Evolutionary conservation across 1,140 invertebrate species (phyloP), one percentile per base, ranked within the genome.

Genomic region (Aethina tumida): DNA sequence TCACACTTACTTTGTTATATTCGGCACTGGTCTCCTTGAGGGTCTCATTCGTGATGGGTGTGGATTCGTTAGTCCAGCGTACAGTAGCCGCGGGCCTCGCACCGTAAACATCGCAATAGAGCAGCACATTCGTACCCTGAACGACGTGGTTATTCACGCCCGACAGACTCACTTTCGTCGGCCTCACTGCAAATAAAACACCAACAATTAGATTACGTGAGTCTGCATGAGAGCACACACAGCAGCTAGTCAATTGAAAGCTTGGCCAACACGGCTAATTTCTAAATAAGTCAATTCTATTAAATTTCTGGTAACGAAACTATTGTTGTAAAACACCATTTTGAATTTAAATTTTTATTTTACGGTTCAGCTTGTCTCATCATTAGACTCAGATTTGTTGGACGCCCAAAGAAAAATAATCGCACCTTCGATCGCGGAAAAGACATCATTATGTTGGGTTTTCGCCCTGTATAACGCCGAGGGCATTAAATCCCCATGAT

Each of bases 61-160:
- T 53, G 0, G 82, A 79, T 6, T 77, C 73, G 53, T 90, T 90
- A 64, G 74, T 85, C 87, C 87, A 93, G 19, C 81, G 79, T 25
- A 91, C 69, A 49, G 77, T 78, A 2, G 87, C 87, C 1, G 84
- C 73, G 1, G 88, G 89, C 25, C 81, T 68, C 1, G 86, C 86
- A 0, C 83, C 85, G 21, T 70, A 68, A 1, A 86, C 74, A 38
- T 71, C 66, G 58, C 89, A 93, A 53, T 77, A 71, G 16, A 92
- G 69, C 13, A 78, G 70, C 12, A 91, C 78, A 43, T 77, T 74
- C 7, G 74, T 79, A 13, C 84, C 86, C 53, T 86, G 79, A 4
- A 80, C 73, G 5, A 81, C 81, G 50, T 86, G 78, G 35, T 73
- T 70, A 9, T 79, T 74, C 12, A 81, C 74, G 4, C 83, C 84